Evolutionary conservation across 2,888 invertebrate species (phyloP), one percentile per base, ranked within the genome.

Genomic region (Dryococelus australis): DNA sequence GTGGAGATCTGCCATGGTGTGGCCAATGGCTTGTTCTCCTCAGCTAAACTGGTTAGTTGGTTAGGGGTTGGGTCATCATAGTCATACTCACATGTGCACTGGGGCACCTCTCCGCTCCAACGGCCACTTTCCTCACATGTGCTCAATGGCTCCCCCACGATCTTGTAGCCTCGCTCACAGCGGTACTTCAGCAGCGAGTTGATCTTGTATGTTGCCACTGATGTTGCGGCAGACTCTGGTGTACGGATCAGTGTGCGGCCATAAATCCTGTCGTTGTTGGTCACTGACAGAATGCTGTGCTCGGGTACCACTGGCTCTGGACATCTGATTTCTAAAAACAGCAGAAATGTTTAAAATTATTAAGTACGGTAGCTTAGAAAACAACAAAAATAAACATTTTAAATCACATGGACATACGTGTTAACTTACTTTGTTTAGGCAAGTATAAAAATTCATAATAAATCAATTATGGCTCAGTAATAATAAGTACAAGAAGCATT

Each of bases 211-310:
- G 97, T 96, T 0, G 96, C 95, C 0, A 93, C 93, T 16, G 94
- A 95, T 90, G 94, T 95, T 2, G 94, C 91, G 4, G 94, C 94
- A 88, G 94, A 95, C 86, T 96, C 96, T 0, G 95, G 93, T 0
- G 97, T 97, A 80, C 96, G 94, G 89, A 97, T 96, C 27, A 97
- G 93, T 0, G 97, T 97, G 43, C 97, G 94, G 0, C 97, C 97
- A 91, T 97, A 97, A 94, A 97, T 96, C 86, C 98, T 94, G 91
- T 98, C 98, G 91, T 98, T 98, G 86, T 97, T 97, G 0, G 98
- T 97, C 53, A 98, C 97, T 0, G 98, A 97, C 0, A 98, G 94
- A 35, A 98, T 96, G 89, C 97, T 96, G 91, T 98, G 97, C 47
- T 96, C 95, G 0, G 98, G 96, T 47, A 97, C 93, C 4, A 95